Conservation (phyloP, 2,888 invertebrate species). For the Agrilus mali region DNA sequence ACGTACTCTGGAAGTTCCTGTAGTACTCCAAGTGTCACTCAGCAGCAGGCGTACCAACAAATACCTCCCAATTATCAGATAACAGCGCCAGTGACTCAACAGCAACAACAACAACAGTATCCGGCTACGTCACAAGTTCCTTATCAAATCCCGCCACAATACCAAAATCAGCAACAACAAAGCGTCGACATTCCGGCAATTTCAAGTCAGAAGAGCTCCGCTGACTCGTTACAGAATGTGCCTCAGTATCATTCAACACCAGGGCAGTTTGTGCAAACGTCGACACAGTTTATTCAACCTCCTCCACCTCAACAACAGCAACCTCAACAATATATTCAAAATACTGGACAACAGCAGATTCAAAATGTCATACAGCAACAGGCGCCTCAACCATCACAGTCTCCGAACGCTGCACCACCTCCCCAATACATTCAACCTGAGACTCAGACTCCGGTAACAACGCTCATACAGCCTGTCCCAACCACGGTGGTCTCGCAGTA, state of each 20-base stretch:
- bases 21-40: conserved; percentile 5
- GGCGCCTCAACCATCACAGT: neutral
- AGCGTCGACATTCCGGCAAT: neutral
- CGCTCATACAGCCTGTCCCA: neutral
- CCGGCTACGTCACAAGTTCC: neutral
- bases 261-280: neutral
- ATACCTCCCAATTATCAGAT: conserved; percentile 1
- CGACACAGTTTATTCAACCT: conserved; percentile 2
- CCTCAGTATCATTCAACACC: neutral
- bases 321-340: conserved; percentile 5
- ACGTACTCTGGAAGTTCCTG: conserved; percentile 10
- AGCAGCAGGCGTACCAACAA: neutral
- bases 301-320: conserved; percentile 2
- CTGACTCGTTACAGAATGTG: conserved; percentile 6
- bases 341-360: neutral
- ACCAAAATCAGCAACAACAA: conserved; percentile 4
- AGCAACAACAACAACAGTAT: neutral
- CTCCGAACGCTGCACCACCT: conserved; percentile 8
- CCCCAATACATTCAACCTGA: conserved; percentile 10
- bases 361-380: neutral
- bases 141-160: conserved; percentile 3
- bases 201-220: conserved; percentile 7
- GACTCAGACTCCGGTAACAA: neutral
- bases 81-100: conserved; percentile 1
- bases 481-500: conserved; percentile 1